Conservation (phyloP, 2,888 invertebrate species). For the Melangyna quadrimaculata region DNA sequence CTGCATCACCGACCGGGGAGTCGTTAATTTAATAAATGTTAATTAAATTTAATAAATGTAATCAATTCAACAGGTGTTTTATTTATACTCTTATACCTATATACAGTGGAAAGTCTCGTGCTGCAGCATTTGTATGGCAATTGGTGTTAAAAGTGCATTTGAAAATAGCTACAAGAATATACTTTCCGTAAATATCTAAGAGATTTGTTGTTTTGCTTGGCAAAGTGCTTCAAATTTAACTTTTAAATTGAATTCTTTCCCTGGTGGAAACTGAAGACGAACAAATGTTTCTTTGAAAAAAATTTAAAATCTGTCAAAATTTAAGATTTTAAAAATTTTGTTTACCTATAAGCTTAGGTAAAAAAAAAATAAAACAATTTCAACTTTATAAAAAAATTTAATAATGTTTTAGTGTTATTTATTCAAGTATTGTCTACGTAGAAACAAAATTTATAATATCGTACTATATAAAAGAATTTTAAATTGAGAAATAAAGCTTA, state of each 20-base stretch:
- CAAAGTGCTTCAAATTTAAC: not conserved
- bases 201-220: not conserved
- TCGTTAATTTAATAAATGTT: too few species aligned
- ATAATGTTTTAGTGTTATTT: not conserved
- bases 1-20: conserved; percentile 17
- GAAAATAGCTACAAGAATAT: conserved; percentile 17
- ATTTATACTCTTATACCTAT: conserved; percentile 40
- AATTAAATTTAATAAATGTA: too few species aligned
- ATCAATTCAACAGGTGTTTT: conserved; percentile 62
- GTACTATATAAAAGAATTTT: too few species aligned
- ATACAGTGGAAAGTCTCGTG: not conserved
- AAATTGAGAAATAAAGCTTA: too few species aligned
- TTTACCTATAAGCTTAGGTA: too few species aligned
- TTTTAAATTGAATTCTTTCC: not conserved
- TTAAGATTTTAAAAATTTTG: too few species aligned
- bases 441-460: too few species aligned
- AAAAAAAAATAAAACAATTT: too few species aligned
- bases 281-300: not conserved
- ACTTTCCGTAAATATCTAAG: not conserved
- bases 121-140: conserved; percentile 2
- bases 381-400: too few species aligned
- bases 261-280: not conserved
- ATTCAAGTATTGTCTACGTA: too few species aligned
- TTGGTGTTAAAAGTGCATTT: conserved; percentile 3
- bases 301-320: too few species aligned